Base-by-base conservation (phyloP, 1,140 invertebrate genomes). In the Anoplolepis gracilipes region DNA sequence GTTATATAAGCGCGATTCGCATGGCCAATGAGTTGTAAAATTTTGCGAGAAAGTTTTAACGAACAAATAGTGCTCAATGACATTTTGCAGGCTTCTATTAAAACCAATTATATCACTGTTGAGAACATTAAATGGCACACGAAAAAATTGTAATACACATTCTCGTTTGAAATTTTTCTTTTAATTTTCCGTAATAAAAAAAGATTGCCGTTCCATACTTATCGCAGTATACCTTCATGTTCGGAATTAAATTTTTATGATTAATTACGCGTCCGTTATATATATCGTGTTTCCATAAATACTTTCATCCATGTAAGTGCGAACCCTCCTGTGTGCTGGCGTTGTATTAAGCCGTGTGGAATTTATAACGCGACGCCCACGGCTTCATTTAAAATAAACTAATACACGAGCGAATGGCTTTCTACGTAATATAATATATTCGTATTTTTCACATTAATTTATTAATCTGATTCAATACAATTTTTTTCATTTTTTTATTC, bases 281-380 rank as follows among this genome's bases (percentile, higher is more conserved):
- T 30, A 72, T 11, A 42, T 28, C 36, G 67, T 57, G 78, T 82
- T 82, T 82, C 78, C 78, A 82, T 82, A 82, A 82, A 82, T 82
- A 82, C 78, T 82, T 72, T 73, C 67, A 82, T 82, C 78, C 67
- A 59, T 82, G 78, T 73, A 73, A 73, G 78, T 73, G 78, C 78
- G 67, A 82, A 82, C 67, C 78, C 78, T 73, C 67, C 73, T 82
- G 78, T 82, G 53, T 33, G 78, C n/a, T 33, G 55, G 67, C 53
- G 78, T 70, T 82, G 78, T 82, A 82, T 82, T 82, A 82, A 82
- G 78, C 78, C 36, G 67, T 55, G 78, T 73, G 78, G 78, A 82
- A 82, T 82, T 82, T 82, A 82, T 82, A 82, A 82, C 78, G 53
- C 53, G 33, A 82, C 78, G 78, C 78, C 78, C 78, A 82, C 78